Evolutionary conservation across 2,888 invertebrate genomes (phyloP).

Genomic region (Xanthorhoe spadicearia): DNA sequence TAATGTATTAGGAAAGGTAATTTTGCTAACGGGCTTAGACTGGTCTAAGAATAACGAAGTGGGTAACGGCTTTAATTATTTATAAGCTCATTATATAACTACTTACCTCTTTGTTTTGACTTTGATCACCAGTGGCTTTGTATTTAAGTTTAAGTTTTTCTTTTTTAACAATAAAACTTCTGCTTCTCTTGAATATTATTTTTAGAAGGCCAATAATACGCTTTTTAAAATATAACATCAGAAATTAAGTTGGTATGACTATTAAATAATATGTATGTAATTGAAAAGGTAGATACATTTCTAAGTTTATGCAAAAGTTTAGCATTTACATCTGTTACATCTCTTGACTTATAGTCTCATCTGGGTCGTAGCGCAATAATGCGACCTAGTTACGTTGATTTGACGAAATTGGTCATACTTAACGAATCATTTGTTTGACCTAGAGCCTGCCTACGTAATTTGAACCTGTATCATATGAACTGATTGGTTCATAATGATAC

Average conservation of each 20-base stretch:
- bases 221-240: too few relatives aligned
- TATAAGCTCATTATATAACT: too few relatives aligned
- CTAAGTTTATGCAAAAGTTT: background rate
- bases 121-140: too few relatives aligned
- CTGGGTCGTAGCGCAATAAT: conserved; percentile 62
- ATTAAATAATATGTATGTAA: too few relatives aligned
- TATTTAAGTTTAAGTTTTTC: too few relatives aligned
- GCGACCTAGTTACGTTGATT: conserved; percentile 77
- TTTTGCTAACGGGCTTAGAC: conserved; percentile 51
- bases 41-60: conserved; percentile 10
- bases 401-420: conserved; percentile 74
- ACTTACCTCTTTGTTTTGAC: too few relatives aligned
- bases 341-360: conserved; percentile 36
- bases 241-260: too few relatives aligned
- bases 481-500: too few relatives aligned
- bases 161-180: too few relatives aligned
- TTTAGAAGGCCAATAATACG: too few relatives aligned
- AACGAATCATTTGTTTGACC: conserved; percentile 47
- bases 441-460: conserved; percentile 41
- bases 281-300: background rate
- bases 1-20: conserved; percentile 51
- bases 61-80: background rate
- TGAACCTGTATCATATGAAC: conserved; percentile 27
- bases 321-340: conserved; percentile 4
- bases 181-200: too few relatives aligned